Base-by-base conservation (phyloP, 2,888 invertebrate genomes). In the Cephus sareptanus region DNA sequence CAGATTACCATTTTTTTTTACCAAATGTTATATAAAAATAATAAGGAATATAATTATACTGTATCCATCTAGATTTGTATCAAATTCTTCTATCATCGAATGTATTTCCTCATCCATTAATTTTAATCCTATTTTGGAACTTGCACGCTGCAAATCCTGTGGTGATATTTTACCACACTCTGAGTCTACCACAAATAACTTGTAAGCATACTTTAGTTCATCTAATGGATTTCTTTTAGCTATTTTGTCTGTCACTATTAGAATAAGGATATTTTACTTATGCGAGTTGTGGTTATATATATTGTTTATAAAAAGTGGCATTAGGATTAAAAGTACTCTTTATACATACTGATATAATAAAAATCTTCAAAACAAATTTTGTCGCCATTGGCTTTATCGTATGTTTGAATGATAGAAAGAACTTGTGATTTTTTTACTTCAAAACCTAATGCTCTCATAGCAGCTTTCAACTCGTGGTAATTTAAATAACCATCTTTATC, bases 21-120 rank as follows among this genome's bases (percentile, higher is more conserved):
- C 1, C 9, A 23, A 56, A 56, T 9, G 23, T 23, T 56, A 56
- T 9, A 56, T 6, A 23, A 56, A 56, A 23, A 56, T 23, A 30
- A 68, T 78, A 15, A 30, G 23, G 37, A 69, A 34, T 76, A 76
- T 75, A 37, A 75, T 15, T 80, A 81, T 84, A 88, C 87, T 87
- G 77, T 78, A 84, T 79, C 84, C 83, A 78, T 88, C 86, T 74
- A 82, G 77, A 78, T 88, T 81, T 11, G 34, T 75, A 82, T 88
- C 88, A 81, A 88, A 88, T 81, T 88, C 87, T 80, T 84, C 83
- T 11, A 88, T 88, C 88, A 88, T 88, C 34, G 85, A 82, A 11
- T 79, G 80, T 82, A 88, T 85, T 77, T 88, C 88, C 31, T 88
- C 88, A 11, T 83, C 78, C 11, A 79, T 83, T 70, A 88, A 79